Evolutionary conservation across 2,797 vertebrate genomes (phyloP), one percentile per base, ranked within the genome.

Genomic region (Taeniopygia guttata): DNA sequence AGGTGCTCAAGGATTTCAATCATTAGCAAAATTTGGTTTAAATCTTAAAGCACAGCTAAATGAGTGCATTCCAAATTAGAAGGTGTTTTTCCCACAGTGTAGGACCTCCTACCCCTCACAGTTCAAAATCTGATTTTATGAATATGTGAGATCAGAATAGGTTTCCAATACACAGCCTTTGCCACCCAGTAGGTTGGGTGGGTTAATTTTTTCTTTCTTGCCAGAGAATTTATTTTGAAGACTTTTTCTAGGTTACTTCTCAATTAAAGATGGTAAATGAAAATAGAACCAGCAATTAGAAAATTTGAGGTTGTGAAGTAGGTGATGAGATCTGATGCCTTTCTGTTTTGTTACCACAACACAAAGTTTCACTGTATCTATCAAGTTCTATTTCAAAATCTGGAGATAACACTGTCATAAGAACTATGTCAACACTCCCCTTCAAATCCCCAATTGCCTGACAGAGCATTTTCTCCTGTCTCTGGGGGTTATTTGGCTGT

Each of bases 391-490:
- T 82, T 90, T 79, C n/a, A 69, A 89, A 93, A 75, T 56, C 25
- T 49, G 30, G 19, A 81, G 76, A 93, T 90, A 68, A 76, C n/a
- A 30, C 36, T 72, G 26, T 81, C n/a, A 6, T 66, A 15, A 66
- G 77, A 83, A 67, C 87, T 62, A 25, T 75, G 63, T 90, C 92
- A 92, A 70, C 38, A 30, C 45, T 89, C 49, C 51, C 32, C 81
- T 89, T 95, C 81, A 89, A 84, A 80, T 89, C 42, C 45, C 32
- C 74, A 80, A 87, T 82, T 89, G 76, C 70, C 40, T 60, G 34
- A 74, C 49, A 73, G 59, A 49, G 59, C 32, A 10, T 91, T 84
- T 90, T 67, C 45, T 89, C 21, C 68, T 63, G 32, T 79, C 40
- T 82, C 74, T 69, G 59, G 2, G 2, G 56, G 27, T 73, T 90